Evolutionary conservation across 2,113 vertebrate species (phyloP).

Genomic region (Shinisaurus crocodilurus): DNA sequence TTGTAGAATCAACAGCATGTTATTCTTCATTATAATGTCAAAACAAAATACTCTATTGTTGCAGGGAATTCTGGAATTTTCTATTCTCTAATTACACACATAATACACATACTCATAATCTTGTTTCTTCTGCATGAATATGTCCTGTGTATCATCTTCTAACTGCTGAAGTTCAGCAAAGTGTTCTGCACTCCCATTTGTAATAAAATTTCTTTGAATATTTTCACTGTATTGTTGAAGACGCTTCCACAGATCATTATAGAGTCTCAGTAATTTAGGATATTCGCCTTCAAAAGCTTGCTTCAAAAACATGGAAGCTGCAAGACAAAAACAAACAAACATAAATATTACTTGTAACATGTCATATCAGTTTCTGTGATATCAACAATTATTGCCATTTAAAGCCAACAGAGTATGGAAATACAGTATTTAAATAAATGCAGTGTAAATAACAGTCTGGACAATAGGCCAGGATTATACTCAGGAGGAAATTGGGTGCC

Average conservation of each 20-base stretch:
- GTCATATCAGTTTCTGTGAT: neutral
- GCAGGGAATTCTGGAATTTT: neutral
- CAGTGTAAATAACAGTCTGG: neutral
- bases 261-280: constrained; percentile 92
- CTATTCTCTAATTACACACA: constrained; percentile 15
- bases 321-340: constrained; percentile 45
- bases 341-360: constrained; percentile 17
- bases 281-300: constrained; percentile 98
- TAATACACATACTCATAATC: constrained; percentile 88
- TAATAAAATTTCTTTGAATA: constrained; percentile 84
- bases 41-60: constrained; percentile 22
- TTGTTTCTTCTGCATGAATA: constrained; percentile 84
- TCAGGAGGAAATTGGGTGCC: neutral
- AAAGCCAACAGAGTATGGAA: neutral
- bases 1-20: neutral
- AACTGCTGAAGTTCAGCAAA: constrained; percentile 75
- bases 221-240: constrained; percentile 91
- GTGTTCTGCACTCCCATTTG: constrained; percentile 78
- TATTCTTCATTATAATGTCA: neutral
- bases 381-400: neutral
- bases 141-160: constrained; percentile 85
- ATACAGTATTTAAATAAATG: neutral
- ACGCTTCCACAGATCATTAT: constrained; percentile 97
- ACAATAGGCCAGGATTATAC: neutral
- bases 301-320: constrained; percentile 93